A percentile compares a stretch with the other conserved stretches of the same genome.
Evolutionary conservation across 2,797 vertebrate species (phyloP).

Genomic region (Zalophus californianus): DNA sequence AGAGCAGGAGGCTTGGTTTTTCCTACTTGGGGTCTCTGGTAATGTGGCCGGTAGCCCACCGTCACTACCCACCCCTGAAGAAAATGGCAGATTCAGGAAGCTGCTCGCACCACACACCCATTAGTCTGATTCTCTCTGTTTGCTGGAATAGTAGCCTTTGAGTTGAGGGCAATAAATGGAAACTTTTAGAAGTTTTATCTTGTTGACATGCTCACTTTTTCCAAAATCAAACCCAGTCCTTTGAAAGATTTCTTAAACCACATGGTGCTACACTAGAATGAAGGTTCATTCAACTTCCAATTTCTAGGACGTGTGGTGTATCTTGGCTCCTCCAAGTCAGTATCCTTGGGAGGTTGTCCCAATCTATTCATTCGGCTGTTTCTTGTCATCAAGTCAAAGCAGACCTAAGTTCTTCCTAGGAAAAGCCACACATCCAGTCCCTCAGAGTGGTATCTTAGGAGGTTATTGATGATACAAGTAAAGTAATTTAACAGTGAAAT

Average conservation of each 20-base stretch:
- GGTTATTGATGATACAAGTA: neutral
- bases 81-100: neutral
- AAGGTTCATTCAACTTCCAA: neutral
- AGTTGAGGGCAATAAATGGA: neutral
- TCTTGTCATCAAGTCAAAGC: neutral
- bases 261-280: neutral
- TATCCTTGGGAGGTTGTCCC: neutral
- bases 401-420: neutral
- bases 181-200: neutral
- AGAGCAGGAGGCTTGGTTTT: neutral
- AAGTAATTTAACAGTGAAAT: neutral
- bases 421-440: neutral
- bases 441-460: neutral
- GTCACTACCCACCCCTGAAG: neutral
- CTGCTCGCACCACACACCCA: neutral
- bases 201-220: neutral
- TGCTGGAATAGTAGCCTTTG: neutral
- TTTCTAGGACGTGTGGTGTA: neutral
- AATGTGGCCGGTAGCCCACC: neutral
- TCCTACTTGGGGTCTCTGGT: neutral
- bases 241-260: neutral
- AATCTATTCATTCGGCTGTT: neutral
- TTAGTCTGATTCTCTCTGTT: neutral
- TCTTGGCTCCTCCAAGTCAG: neutral
- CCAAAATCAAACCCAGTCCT: neutral